phyloP scores from a whole-genome alignment of 2,888 invertebrate species.

The Phania funesta region DNA sequence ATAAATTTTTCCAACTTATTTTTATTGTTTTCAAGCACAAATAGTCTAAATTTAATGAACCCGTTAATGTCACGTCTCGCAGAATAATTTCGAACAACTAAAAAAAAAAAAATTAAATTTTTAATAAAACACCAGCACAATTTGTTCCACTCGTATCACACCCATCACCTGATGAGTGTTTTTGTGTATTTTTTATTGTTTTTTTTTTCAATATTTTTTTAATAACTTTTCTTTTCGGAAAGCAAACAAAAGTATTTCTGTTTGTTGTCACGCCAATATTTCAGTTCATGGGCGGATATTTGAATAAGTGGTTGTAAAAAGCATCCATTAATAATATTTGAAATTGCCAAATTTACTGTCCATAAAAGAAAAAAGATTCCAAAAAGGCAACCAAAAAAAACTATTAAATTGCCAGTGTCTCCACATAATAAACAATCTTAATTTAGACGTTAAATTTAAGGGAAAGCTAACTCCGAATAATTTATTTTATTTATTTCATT shows the following conservation, averaged over 20 bases:
- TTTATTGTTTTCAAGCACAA: constrained; percentile 27
- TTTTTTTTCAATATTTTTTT: constrained; percentile 23
- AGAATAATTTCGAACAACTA: constrained; percentile 56
- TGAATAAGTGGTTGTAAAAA: background rate
- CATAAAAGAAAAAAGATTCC: background rate
- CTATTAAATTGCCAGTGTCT: background rate
- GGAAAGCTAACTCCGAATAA: background rate
- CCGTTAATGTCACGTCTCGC: constrained; percentile 62
- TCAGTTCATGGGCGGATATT: background rate
- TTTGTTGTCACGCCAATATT: background rate
- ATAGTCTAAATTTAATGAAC: constrained; percentile 44
- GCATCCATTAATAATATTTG: background rate
- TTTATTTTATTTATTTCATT: no score
- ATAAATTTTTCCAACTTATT: constrained; percentile 15
- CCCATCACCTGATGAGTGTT: background rate
- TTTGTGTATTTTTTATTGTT: constrained; percentile 20
- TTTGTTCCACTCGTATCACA: constrained; percentile 9
- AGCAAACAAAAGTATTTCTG: constrained; percentile 7
- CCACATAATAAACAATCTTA: background rate
- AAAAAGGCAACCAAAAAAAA: background rate
- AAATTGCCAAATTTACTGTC: background rate
- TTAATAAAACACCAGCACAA: constrained; percentile 35
- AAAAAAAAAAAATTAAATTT: constrained; percentile 20
- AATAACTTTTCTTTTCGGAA: background rate
- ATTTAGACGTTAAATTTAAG: background rate